Evolutionary conservation across 2,113 vertebrate genomes (phyloP).

Genomic region (Macquaria ambigua): DNA sequence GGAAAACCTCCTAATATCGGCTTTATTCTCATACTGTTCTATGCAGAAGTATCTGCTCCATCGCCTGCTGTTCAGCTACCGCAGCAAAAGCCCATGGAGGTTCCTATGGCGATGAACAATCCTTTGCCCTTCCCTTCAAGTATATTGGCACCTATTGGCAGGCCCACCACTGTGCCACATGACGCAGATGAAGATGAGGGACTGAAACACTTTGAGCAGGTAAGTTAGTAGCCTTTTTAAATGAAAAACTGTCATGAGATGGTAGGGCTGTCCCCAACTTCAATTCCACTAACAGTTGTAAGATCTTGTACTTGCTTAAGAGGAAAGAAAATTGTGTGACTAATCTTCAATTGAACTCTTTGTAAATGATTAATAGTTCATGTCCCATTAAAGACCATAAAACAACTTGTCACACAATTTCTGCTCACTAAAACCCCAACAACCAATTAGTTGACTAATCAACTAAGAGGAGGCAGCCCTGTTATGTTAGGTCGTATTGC

Average conservation of each 20-base stretch:
- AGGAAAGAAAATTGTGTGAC: neutral
- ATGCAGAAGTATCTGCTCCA: slow-evolving; percentile 85
- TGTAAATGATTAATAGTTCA: neutral
- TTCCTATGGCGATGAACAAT: slow-evolving; percentile 68
- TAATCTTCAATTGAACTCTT: neutral
- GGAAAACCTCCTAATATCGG: neutral
- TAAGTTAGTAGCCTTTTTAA: slow-evolving; percentile 50
- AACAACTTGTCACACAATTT: neutral
- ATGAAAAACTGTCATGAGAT: neutral
- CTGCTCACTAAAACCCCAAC: neutral
- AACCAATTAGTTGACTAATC: neutral
- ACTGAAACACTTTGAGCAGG: slow-evolving; percentile 98
- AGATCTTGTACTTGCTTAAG: neutral
- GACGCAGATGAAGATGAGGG: slow-evolving; percentile 97
- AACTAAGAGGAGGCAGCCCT: neutral
- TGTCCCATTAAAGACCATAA: neutral
- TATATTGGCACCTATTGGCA: slow-evolving; percentile 74
- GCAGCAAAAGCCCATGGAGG: slow-evolving; percentile 81
- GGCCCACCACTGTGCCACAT: slow-evolving; percentile 69
- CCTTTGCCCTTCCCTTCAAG: slow-evolving; percentile 74
- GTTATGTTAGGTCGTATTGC: neutral
- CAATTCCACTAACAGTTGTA: neutral
- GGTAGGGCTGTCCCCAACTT: neutral
- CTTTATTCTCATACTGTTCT: slow-evolving; percentile 2
- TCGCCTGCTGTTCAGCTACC: slow-evolving; percentile 80